These are phyloP conservation scores for Pyrocoelia pectoralis DNA, from an alignment of 2,888 invertebrate species.

Conservation along the genomic window DNA sequence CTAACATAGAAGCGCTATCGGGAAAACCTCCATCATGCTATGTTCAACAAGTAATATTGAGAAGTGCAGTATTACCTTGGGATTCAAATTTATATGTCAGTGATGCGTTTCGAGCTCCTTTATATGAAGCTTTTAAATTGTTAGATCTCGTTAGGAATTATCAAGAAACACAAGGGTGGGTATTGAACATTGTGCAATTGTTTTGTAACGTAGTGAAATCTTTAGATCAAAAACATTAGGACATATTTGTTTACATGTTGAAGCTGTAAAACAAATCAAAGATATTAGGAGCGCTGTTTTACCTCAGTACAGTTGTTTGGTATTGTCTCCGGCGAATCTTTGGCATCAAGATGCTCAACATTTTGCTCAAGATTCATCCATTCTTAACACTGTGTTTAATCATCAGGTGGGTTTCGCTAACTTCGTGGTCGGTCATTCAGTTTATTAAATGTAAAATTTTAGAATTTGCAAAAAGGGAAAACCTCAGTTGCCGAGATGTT, in stretches of 20 bases:
- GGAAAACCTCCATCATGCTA: constrained; percentile 68
- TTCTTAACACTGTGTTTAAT: constrained; percentile 82
- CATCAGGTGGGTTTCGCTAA: constrained; percentile 76
- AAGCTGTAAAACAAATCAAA: constrained; percentile 73
- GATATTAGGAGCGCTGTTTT: constrained; percentile 67
- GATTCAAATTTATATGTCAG: constrained; percentile 79
- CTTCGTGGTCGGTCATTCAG: no score
- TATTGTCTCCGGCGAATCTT: constrained; percentile 92
- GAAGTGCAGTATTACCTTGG: constrained; percentile 87
- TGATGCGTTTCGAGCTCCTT: constrained; percentile 91
- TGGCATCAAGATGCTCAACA: constrained; percentile 87
- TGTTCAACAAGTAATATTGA: constrained; percentile 78
- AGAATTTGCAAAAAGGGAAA: constrained; percentile 85
- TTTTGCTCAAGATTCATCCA: constrained; percentile 80
- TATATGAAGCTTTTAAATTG: constrained; percentile 88
- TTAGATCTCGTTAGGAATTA: constrained; percentile 87
- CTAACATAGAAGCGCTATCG: constrained; percentile 52
- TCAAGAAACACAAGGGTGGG: constrained; percentile 75
- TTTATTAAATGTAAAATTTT: constrained; percentile 35
- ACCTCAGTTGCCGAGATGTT: constrained; percentile 87
- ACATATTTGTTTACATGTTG: constrained; percentile 86
- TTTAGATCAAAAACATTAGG: constrained; percentile 74
- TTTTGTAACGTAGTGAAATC: no score
- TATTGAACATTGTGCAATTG: constrained; percentile 39
- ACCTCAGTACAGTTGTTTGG: constrained; percentile 91